A percentile compares a stretch with the other conserved stretches of the same genome.
phyloP scores from a whole-genome alignment of 2,797 vertebrate species.

The Lemur catta region DNA sequence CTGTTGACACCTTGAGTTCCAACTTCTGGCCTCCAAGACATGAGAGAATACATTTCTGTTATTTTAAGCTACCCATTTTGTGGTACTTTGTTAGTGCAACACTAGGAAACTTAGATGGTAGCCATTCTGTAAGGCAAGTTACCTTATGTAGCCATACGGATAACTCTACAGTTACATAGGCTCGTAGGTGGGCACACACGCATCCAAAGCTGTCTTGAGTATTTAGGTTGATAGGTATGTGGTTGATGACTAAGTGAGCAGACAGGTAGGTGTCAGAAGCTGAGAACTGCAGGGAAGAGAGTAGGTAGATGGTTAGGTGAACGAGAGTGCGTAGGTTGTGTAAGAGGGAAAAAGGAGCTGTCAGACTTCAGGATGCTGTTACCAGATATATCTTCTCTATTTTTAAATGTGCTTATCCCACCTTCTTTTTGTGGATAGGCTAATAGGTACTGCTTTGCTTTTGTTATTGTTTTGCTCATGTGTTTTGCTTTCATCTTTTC shows the following conservation, averaged over 20 bases:
- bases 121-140: neutral
- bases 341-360: constrained; percentile 9
- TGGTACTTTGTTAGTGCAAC: neutral
- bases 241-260: neutral
- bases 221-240: neutral
- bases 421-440: neutral
- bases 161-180: neutral
- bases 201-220: neutral
- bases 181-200: neutral
- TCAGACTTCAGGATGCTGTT: constrained; percentile 38
- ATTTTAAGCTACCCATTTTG: neutral
- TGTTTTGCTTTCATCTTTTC: constrained; percentile 21
- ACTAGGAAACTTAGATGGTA: neutral
- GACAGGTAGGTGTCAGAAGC: neutral
- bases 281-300: neutral
- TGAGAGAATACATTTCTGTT: neutral
- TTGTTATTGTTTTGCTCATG: neutral
- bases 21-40: neutral
- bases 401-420: constrained; percentile 45
- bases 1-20: neutral
- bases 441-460: neutral
- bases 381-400: constrained; percentile 47
- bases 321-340: neutral
- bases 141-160: neutral
- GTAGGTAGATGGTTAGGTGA: constrained; percentile 24